Evolutionary conservation across 1,140 invertebrate species (phyloP).

Genomic region (Ooceraea biroi): DNA sequence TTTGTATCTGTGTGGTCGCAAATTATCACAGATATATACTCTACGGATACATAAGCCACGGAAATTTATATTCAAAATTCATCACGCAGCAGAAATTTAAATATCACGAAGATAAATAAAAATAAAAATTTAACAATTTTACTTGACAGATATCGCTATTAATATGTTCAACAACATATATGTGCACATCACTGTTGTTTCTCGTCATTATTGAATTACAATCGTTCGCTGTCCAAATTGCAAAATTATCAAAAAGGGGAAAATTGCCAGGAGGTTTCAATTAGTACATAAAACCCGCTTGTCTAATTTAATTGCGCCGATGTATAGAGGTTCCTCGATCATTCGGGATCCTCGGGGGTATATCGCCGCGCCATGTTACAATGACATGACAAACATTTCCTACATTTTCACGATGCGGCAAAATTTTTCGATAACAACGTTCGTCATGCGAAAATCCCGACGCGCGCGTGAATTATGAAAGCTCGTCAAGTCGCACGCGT

Average conservation of each 20-base stretch:
- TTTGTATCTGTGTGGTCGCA: slow-evolving; percentile 42
- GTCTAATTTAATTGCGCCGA: slow-evolving; percentile 44
- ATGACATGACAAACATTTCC: slow-evolving; percentile 30
- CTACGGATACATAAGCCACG: no score
- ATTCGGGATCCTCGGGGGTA: slow-evolving; percentile 18
- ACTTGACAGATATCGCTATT: background rate
- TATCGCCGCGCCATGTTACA: slow-evolving; percentile 22
- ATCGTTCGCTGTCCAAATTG: background rate
- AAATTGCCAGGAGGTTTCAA: slow-evolving; percentile 19
- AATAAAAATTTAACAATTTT: background rate
- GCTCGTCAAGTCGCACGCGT: background rate
- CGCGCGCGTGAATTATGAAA: slow-evolving; percentile 19
- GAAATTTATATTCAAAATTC: slow-evolving; percentile 11
- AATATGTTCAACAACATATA: background rate
- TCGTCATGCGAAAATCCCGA: slow-evolving; percentile 23
- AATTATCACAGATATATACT: slow-evolving; percentile 43
- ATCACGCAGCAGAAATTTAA: slow-evolving; percentile 5
- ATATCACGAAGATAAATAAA: background rate
- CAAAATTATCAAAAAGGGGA: background rate
- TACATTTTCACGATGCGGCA: slow-evolving; percentile 10
- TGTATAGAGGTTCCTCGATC: background rate
- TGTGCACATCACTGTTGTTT: background rate
- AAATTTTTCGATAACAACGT: slow-evolving; percentile 37
- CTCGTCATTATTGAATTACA: background rate
- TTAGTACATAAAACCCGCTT: slow-evolving; percentile 32